A percentile compares a stretch with the other conserved stretches of the same genome.
These are phyloP conservation scores for Chymomyza caudatula DNA, from an alignment of 2,888 invertebrate genomes.

Conservation along the genomic window DNA sequence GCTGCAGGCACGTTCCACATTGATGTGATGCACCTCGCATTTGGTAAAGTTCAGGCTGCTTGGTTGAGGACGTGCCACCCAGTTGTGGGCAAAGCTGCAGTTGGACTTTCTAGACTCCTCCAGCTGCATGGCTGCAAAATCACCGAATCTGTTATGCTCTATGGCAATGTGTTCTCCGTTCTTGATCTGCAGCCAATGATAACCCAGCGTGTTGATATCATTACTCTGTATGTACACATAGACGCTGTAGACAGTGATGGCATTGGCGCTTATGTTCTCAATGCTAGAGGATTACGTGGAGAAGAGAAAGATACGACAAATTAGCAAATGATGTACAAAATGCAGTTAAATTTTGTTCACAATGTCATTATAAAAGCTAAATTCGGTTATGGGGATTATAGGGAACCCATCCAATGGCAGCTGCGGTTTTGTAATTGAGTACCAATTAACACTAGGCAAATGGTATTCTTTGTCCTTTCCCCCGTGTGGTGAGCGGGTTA, in stretches of 20 bases:
- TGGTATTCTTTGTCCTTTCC: too few relatives aligned
- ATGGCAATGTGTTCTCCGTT: slow-evolving; percentile 70
- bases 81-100: slow-evolving; percentile 75
- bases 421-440: too few relatives aligned
- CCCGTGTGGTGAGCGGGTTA: too few relatives aligned
- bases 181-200: slow-evolving; percentile 73
- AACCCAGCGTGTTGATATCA: slow-evolving; percentile 62
- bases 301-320: background rate
- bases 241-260: background rate
- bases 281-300: background rate
- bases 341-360: background rate
- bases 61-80: slow-evolving; percentile 62
- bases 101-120: slow-evolving; percentile 56
- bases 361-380: background rate
- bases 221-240: slow-evolving; percentile 70
- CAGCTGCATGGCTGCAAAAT: slow-evolving; percentile 65
- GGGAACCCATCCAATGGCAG: too few relatives aligned
- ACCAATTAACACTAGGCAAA: too few relatives aligned
- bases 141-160: slow-evolving; percentile 70
- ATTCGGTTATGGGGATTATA: too few relatives aligned
- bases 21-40: slow-evolving; percentile 71
- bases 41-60: slow-evolving; percentile 74
- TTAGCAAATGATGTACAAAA: background rate
- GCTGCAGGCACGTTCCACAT: slow-evolving; percentile 67
- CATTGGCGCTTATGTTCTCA: background rate